These are phyloP conservation scores for Pachycephus smyrnensis DNA, from an alignment of 2,888 invertebrate genomes.

Conservation along the genomic window DNA sequence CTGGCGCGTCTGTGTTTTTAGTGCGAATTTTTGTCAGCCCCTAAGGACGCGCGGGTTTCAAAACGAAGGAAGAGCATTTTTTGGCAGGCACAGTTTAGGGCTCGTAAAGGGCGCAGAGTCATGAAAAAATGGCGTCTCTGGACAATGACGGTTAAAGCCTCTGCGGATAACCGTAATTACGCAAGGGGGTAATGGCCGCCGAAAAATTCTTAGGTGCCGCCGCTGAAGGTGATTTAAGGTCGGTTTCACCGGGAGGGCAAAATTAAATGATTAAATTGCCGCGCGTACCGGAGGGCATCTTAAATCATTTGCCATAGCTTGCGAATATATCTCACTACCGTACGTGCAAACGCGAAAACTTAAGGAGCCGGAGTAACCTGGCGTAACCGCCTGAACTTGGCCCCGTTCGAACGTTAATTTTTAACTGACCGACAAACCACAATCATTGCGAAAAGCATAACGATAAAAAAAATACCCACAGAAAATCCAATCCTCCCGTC, in stretches of 20 bases:
- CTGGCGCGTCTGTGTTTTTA: background rate
- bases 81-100: constrained; percentile 27
- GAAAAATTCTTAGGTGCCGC: constrained; percentile 4
- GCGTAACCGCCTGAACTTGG: background rate
- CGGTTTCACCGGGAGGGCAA: constrained; percentile 5
- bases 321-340: background rate
- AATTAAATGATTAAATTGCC: constrained; percentile 9
- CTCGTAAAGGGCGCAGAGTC: constrained; percentile 28
- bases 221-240: constrained; percentile 23
- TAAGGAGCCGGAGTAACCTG: background rate
- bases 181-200: constrained; percentile 36
- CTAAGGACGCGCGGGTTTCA: background rate
- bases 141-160: constrained; percentile 11
- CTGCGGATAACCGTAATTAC: constrained; percentile 51
- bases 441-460: background rate
- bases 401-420: background rate
- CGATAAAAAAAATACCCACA: background rate
- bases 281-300: background rate
- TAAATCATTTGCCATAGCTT: background rate
- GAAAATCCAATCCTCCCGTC: background rate
- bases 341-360: background rate
- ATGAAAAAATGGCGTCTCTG: background rate
- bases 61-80: background rate
- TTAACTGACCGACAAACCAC: background rate
- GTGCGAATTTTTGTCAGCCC: background rate